These are phyloP conservation scores for Pithys albifrons DNA, from an alignment of 2,113 vertebrate species.

Conservation along the genomic window DNA sequence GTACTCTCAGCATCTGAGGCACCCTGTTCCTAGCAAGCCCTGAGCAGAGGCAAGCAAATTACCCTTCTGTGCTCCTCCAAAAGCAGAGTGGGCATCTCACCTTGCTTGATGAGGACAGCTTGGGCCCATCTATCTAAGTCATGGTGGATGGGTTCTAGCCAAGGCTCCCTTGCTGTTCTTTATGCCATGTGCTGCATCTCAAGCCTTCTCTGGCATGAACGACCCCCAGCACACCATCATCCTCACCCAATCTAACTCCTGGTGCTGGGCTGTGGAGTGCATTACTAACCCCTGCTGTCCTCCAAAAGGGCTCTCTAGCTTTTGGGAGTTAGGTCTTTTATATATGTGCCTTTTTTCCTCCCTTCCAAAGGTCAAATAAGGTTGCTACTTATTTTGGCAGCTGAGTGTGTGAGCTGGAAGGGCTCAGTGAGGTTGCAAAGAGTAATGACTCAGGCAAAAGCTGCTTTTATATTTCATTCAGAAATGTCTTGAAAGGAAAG, in stretches of 20 bases:
- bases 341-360: rapidly evolving
- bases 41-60: neutral
- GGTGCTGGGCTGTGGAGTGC: rapidly evolving
- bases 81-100: neutral
- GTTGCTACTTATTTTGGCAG: neutral
- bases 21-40: neutral
- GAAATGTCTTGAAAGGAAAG: neutral
- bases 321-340: neutral
- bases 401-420: neutral
- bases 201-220: neutral
- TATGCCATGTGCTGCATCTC: rapidly evolving
- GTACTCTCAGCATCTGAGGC: neutral
- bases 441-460: neutral
- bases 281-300: neutral
- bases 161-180: neutral
- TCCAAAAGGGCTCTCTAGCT: neutral
- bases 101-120: neutral
- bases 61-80: neutral
- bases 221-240: neutral
- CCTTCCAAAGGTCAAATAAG: neutral
- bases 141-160: rapidly evolving
- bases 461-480: neutral
- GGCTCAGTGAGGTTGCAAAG: neutral
- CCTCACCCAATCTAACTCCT: neutral
- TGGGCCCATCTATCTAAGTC: neutral